Percentiles rank a stretch among this genome's conserved stretches.
These are phyloP conservation scores for Amphimedon queenslandica DNA, from an alignment of 37 sponge, comb jelly and placozoan species.

Conservation along the genomic window DNA sequence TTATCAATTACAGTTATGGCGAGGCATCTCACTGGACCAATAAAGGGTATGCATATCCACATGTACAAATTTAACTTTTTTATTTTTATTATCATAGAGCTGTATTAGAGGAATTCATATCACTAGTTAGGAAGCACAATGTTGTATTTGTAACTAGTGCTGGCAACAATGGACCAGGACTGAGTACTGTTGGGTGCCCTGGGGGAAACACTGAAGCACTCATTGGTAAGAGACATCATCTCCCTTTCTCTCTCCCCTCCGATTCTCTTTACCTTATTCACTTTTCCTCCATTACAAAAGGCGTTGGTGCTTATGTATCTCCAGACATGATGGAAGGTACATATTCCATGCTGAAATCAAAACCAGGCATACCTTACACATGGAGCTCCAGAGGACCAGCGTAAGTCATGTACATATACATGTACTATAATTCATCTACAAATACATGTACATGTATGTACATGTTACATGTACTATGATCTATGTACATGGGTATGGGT, in stretches of 20 bases:
- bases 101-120: constrained; percentile 61
- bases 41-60: constrained; percentile 48
- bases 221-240: constrained; percentile 43
- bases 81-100: constrained; percentile 32
- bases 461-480: background rate
- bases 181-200: constrained; percentile 90
- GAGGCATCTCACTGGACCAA: constrained; percentile 84
- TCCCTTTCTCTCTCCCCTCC: background rate
- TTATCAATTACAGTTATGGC: constrained; percentile 92
- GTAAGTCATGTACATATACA: constrained; percentile 35
- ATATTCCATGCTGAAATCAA: constrained; percentile 66
- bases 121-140: constrained; percentile 68
- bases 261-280: background rate
- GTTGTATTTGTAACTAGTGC: constrained; percentile 91
- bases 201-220: constrained; percentile 80
- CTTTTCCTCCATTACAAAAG: no score
- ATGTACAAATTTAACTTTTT: background rate
- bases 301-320: constrained; percentile 88
- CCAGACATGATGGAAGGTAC: constrained; percentile 90
- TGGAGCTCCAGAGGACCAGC: constrained; percentile 93
- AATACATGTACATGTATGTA: background rate
- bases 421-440: background rate
- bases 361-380: constrained; percentile 70
- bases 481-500: no score
- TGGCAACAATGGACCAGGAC: constrained; percentile 93